phyloP scores from a whole-genome alignment of 2,888 invertebrate species.

The Ecdyonurus torrentis region DNA sequence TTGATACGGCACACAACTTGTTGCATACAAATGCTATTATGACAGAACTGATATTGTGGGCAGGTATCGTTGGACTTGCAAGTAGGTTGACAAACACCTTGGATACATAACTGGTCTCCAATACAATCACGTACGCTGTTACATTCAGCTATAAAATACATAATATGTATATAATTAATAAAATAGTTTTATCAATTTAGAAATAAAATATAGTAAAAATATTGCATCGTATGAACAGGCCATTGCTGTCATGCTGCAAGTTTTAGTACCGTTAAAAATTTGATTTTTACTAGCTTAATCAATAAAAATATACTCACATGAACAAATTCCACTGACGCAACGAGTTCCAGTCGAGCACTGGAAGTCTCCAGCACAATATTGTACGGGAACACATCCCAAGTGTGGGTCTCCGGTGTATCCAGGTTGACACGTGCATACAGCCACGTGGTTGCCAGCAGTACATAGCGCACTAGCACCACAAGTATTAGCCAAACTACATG shows the following conservation, averaged over 20 bases:
- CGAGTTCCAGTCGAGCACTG: slow-evolving; percentile 73
- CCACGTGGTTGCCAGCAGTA: slow-evolving; percentile 56
- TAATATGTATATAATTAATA: slow-evolving; percentile 5
- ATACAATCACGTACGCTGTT: slow-evolving; percentile 69
- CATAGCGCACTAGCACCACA: slow-evolving; percentile 71
- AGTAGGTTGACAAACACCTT: slow-evolving; percentile 68
- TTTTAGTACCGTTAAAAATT: too few species aligned
- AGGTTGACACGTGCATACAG: slow-evolving; percentile 64
- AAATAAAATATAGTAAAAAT: not conserved
- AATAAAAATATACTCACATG: slow-evolving; percentile 32
- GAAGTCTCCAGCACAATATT: slow-evolving; percentile 61
- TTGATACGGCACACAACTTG: slow-evolving; percentile 58
- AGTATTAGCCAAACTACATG: slow-evolving; percentile 62
- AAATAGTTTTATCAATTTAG: not conserved
- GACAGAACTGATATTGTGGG: slow-evolving; percentile 69
- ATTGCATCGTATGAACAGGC: too few species aligned
- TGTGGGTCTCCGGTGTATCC: slow-evolving; percentile 77
- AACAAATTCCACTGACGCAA: slow-evolving; percentile 67
- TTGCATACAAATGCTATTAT: slow-evolving; percentile 69
- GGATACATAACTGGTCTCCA: slow-evolving; percentile 68
- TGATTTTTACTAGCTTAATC: too few species aligned
- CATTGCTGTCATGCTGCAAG: too few species aligned
- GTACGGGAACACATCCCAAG: slow-evolving; percentile 65
- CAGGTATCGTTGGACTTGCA: slow-evolving; percentile 66
- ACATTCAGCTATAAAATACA: slow-evolving; percentile 43